Evolutionary conservation across 2,113 vertebrate genomes (phyloP).

Genomic region (Pluvialis apricaria): DNA sequence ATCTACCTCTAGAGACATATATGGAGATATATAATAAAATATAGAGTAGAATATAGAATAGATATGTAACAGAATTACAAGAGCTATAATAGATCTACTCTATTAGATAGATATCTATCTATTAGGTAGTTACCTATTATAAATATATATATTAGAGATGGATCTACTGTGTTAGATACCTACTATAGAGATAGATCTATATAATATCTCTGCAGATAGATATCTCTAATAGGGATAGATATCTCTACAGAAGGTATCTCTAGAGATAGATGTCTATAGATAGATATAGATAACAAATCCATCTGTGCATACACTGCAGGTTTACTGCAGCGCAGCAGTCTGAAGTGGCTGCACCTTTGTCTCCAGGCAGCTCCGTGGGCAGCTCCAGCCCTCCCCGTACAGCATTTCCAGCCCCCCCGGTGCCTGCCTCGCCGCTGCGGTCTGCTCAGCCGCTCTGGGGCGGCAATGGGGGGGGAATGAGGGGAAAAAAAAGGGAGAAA

Average conservation of each 20-base stretch:
- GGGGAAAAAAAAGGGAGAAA: fast-evolving
- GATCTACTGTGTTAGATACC: not conserved
- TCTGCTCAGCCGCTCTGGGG: not conserved
- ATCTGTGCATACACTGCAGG: not conserved
- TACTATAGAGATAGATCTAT: not conserved
- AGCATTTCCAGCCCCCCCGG: not conserved
- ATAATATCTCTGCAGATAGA: not conserved
- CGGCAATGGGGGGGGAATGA: fast-evolving
- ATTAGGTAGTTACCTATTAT: not conserved
- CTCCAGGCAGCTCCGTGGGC: not conserved
- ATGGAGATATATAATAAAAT: too few relatives aligned
- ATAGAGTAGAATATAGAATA: not conserved
- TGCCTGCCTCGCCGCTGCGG: not conserved
- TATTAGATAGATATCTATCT: not conserved
- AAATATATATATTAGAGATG: not conserved
- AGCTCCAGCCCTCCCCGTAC: not conserved
- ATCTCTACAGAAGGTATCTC: not conserved
- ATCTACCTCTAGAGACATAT: not conserved
- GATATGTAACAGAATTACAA: not conserved
- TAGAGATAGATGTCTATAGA: not conserved
- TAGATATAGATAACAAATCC: not conserved
- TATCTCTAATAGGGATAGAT: not conserved
- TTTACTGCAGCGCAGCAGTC: not conserved
- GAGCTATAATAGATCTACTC: not conserved
- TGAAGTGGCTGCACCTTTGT: not conserved